These are phyloP conservation scores for Nibea coibor DNA, from an alignment of 2,113 vertebrate species.

Conservation along the genomic window DNA sequence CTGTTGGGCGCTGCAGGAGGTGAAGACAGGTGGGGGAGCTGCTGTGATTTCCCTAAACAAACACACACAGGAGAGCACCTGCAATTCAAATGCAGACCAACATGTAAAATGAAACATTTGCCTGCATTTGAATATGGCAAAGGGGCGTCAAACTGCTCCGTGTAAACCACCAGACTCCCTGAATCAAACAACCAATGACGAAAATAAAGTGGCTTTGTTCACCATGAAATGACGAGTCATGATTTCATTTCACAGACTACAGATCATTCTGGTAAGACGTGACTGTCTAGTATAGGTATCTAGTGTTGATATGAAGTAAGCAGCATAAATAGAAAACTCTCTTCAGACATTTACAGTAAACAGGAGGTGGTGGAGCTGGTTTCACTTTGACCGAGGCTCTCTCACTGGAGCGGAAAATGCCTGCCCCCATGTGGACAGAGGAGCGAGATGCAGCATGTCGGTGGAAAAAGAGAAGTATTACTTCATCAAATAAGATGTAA, in stretches of 20 bases:
- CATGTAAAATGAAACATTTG: slow-evolving; percentile 68
- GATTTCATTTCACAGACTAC: neutral
- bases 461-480: slow-evolving; percentile 27
- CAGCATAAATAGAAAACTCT: slow-evolving; percentile 10
- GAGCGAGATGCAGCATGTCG: slow-evolving; percentile 7
- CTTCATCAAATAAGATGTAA: neutral
- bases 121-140: slow-evolving; percentile 76
- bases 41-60: slow-evolving; percentile 85
- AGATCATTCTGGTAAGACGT: neutral
- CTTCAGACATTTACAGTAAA: slow-evolving; percentile 66
- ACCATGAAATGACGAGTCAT: neutral
- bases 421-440: slow-evolving; percentile 70
- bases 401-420: neutral
- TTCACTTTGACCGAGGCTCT: slow-evolving; percentile 12
- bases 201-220: neutral
- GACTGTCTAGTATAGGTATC: neutral
- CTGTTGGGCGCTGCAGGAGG: slow-evolving; percentile 53
- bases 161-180: neutral
- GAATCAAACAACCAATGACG: neutral
- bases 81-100: slow-evolving; percentile 67
- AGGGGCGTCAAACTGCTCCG: neutral
- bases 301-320: neutral
- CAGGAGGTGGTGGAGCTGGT: slow-evolving; percentile 46
- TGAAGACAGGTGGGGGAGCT: slow-evolving; percentile 50
- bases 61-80: slow-evolving; percentile 71